phyloP scores from a whole-genome alignment of 2,888 invertebrate species.

The Meiosimyza platycephala region DNA sequence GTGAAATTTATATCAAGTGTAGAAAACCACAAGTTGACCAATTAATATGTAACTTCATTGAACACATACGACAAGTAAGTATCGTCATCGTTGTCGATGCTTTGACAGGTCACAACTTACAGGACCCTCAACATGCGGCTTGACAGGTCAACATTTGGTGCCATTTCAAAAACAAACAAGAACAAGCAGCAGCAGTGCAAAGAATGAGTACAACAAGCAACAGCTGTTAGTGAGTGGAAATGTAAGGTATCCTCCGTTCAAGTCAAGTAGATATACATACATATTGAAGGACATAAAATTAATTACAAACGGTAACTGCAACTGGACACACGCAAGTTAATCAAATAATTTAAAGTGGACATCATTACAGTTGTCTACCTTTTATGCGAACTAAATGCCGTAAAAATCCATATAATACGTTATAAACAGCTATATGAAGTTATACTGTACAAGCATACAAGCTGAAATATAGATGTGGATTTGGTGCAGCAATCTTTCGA shows the following conservation, averaged over 20 bases:
- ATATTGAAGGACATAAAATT: slow-evolving; percentile 22
- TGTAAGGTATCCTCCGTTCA: background rate
- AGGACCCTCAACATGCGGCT: background rate
- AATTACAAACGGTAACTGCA: slow-evolving; percentile 17
- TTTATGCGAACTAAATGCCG: too few species aligned
- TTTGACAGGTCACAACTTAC: slow-evolving; percentile 1
- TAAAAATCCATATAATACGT: too few species aligned
- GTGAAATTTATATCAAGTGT: slow-evolving; percentile 36
- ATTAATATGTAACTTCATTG: slow-evolving; percentile 1
- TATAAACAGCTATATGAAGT: too few species aligned
- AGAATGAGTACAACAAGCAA: background rate
- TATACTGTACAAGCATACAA: too few species aligned
- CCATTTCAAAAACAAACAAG: background rate
- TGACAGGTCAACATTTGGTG: slow-evolving; percentile 14
- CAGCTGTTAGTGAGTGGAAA: background rate
- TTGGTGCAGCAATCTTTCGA: background rate
- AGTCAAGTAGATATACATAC: background rate
- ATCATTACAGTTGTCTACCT: too few species aligned
- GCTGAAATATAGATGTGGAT: background rate
- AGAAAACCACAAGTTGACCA: slow-evolving; percentile 18
- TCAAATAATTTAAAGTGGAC: too few species aligned
- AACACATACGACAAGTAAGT: slow-evolving; percentile 7
- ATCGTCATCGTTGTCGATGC: too few species aligned
- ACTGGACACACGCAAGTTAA: slow-evolving; percentile 1
- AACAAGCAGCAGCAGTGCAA: background rate